Evolutionary conservation across 2,797 vertebrate genomes (phyloP).

Genomic region (Chloroceryle amazona): DNA sequence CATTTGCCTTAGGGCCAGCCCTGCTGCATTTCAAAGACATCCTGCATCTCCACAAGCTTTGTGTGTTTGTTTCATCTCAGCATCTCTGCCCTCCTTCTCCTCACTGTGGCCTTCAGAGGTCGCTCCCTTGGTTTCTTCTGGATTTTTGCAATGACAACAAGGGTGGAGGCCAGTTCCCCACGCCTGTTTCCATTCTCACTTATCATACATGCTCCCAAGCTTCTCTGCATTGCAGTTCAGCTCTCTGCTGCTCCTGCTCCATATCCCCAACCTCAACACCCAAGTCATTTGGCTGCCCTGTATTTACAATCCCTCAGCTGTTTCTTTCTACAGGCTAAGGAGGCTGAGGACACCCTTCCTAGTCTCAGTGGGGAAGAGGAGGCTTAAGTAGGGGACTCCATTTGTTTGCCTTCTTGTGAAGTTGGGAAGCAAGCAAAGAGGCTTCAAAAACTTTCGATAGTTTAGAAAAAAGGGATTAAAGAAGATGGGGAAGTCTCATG

Average conservation of each 20-base stretch:
- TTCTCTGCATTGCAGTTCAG: background rate
- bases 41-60: background rate
- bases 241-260: background rate
- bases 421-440: background rate
- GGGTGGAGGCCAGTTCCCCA: background rate
- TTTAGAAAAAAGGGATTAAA: background rate
- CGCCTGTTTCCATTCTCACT: background rate
- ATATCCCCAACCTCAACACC: background rate
- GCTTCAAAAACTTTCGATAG: background rate
- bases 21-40: background rate
- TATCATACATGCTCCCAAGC: background rate
- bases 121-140: background rate
- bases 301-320: background rate
- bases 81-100: background rate
- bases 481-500: background rate
- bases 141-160: background rate
- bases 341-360: background rate
- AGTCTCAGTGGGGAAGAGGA: background rate
- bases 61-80: background rate
- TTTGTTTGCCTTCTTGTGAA: background rate
- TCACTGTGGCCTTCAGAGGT: background rate
- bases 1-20: background rate
- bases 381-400: background rate
- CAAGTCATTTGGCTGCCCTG: background rate
- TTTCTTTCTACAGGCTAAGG: background rate